These are phyloP conservation scores for Halichoerus grypus DNA, from an alignment of 2,113 vertebrate genomes.

Conservation along the genomic window DNA sequence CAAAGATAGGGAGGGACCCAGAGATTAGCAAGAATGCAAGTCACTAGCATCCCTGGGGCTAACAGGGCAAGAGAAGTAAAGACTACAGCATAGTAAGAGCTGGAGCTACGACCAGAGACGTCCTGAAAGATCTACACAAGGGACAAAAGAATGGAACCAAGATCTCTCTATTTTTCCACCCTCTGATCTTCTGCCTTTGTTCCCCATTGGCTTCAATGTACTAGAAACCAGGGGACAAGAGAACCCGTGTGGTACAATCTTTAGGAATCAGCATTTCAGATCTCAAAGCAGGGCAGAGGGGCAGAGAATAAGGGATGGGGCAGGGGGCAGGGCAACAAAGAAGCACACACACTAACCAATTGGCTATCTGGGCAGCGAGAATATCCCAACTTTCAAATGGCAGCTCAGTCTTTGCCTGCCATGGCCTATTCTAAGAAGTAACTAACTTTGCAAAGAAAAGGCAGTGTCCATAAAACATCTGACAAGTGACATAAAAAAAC, in stretches of 20 bases:
- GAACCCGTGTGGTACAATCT: background rate
- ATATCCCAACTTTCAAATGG: background rate
- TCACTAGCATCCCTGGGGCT: accelerated
- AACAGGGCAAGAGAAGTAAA: background rate
- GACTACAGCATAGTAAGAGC: background rate
- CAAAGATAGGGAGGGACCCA: background rate
- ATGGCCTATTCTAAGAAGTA: background rate
- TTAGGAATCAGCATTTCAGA: background rate
- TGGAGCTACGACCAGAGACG: background rate
- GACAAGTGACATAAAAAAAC: background rate
- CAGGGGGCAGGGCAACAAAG: accelerated
- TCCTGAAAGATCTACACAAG: background rate
- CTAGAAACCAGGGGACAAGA: background rate
- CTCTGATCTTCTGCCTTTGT: accelerated
- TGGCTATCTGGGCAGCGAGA: background rate
- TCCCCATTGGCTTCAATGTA: background rate
- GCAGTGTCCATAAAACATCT: background rate
- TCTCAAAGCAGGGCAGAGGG: background rate
- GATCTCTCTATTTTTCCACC: background rate
- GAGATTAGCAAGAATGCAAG: background rate
- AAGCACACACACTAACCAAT: background rate
- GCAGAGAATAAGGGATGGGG: background rate
- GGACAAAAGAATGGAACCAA: background rate
- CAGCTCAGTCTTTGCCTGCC: background rate
- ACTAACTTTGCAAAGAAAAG: background rate